Base-by-base conservation (phyloP, 1,140 invertebrate genomes). In the Caenorhabditis latens region DNA sequence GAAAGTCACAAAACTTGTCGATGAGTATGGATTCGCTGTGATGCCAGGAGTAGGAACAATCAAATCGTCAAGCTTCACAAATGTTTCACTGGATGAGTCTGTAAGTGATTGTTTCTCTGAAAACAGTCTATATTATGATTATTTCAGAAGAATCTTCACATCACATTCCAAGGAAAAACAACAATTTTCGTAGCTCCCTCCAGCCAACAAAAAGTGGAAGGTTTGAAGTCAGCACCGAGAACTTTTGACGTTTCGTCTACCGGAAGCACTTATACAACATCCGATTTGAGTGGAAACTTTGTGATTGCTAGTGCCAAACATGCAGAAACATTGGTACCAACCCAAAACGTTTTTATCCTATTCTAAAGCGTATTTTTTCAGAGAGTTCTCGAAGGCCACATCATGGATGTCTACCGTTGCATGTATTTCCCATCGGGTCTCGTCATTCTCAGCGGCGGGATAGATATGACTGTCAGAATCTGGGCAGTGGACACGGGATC, bases 401-500 rank as follows among this genome's bases (percentile, higher is more conserved):
- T 94, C 63, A 95, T 95, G 87, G 95, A 95, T 88, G 94, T 95
- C 0, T 95, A 96, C 91, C 94, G 93, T 84, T 95, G 95, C 90
- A 93, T 93, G 75, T 95, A 95, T 91, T 96, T 96, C 89, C 95
- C 95, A 50, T 95, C 95, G 84, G 95, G 95, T 8, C 90, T 95
- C 75, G 95, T 96, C 40, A 92, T 95, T 2, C 92, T 96, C 65
- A 94, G 94, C 84, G 95, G 94, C 84, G 95, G 95, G 4, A 95
- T 95, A 61, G 95, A 96, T 93, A 95, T 95, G 90, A 94, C 94
- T 57, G 93, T 95, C 2, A 95, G 95, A 90, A 94, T 96, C 84
- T 96, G 95, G 95, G 95, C 94, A 85, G 95, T 95, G 7, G 94
- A 95, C 89, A 94, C 94, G 83, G 95, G 95, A 55, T 91, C 94